A percentile compares a stretch with the other conserved stretches of the same genome.
phyloP scores from a whole-genome alignment of 2,888 invertebrate genomes.

The Oxytorus armatus region DNA sequence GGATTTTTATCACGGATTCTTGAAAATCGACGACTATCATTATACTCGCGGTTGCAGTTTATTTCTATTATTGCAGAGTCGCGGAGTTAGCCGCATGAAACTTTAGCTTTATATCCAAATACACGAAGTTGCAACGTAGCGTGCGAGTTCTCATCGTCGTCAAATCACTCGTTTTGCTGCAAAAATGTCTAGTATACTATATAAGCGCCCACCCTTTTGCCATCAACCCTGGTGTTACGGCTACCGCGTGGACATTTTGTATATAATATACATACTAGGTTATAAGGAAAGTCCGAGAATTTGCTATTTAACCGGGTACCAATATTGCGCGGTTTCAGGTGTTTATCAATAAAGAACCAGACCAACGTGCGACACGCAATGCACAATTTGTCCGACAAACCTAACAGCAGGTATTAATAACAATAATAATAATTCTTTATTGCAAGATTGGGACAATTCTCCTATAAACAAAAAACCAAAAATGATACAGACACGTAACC shows the following conservation, averaged over 20 bases:
- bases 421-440: too few relatives aligned
- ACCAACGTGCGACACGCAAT: slow-evolving; percentile 65
- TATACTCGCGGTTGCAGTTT: not conserved
- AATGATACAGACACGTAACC: too few relatives aligned
- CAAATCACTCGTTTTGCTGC: slow-evolving; percentile 78
- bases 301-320: slow-evolving; percentile 61
- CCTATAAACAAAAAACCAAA: too few relatives aligned
- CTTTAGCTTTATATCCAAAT: slow-evolving; percentile 73
- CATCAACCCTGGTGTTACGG: slow-evolving; percentile 59
- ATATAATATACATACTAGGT: not conserved
- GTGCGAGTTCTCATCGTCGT: slow-evolving; percentile 69
- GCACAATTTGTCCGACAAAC: not conserved
- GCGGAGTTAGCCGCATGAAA: slow-evolving; percentile 25
- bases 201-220: slow-evolving; percentile 1
- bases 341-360: slow-evolving; percentile 78
- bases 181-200: slow-evolving; percentile 18
- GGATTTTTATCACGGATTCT: not conserved
- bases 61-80: slow-evolving; percentile 12
- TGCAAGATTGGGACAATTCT: too few relatives aligned
- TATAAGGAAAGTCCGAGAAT: slow-evolving; percentile 7
- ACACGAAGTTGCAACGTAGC: slow-evolving; percentile 74
- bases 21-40: not conserved
- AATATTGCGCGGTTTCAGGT: slow-evolving; percentile 80
- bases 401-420: not conserved
- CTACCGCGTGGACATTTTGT: slow-evolving; percentile 65